Percentiles rank a stretch among this genome's conserved stretches.
Evolutionary conservation across 2,113 vertebrate genomes (phyloP).

Genomic region (Dicrurus megarhynchus): DNA sequence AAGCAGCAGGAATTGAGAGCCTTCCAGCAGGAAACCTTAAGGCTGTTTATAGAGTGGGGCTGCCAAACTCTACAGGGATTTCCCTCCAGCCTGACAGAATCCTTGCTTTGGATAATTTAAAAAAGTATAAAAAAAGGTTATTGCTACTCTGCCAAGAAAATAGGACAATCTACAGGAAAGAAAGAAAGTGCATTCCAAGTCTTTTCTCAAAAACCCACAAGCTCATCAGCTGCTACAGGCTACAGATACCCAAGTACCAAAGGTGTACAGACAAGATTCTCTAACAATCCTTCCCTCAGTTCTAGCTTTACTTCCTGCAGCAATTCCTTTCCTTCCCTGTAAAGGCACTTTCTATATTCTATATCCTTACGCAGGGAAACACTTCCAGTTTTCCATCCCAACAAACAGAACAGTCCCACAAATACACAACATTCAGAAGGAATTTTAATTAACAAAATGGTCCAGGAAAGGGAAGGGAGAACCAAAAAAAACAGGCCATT

Average conservation of each 20-base stretch:
- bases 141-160: constrained; percentile 56
- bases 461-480: constrained; percentile 51
- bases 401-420: constrained; percentile 66
- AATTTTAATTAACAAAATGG: constrained; percentile 80
- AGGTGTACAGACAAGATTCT: background rate
- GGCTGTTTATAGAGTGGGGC: background rate
- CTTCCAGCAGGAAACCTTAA: background rate
- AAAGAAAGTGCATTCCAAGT: constrained; percentile 9
- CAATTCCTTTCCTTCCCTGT: background rate
- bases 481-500: background rate
- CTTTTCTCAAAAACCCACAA: background rate
- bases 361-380: background rate
- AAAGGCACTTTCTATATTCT: constrained; percentile 7
- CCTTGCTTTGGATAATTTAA: background rate
- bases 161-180: background rate
- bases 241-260: background rate
- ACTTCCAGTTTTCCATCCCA: background rate
- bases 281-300: background rate
- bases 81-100: background rate
- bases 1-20: background rate
- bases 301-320: background rate
- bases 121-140: constrained; percentile 1
- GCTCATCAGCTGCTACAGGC: background rate
- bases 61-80: background rate
- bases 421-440: constrained; percentile 73